These are phyloP conservation scores for Illadopsis cleaveri DNA, from an alignment of 2,113 vertebrate genomes.

Conservation along the genomic window DNA sequence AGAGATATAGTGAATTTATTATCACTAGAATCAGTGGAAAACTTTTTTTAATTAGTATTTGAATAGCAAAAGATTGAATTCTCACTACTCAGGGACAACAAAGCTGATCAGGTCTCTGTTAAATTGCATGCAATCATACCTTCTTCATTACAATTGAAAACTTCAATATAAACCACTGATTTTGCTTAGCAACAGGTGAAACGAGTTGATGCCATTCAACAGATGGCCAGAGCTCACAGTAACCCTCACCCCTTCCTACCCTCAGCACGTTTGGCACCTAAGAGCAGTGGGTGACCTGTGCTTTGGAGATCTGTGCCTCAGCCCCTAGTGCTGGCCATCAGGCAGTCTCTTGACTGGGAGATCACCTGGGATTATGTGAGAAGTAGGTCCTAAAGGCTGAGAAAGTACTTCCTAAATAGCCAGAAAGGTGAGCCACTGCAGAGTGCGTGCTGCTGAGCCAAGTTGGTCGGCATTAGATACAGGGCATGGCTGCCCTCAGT, in stretches of 20 bases:
- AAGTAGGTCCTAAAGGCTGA: not conserved
- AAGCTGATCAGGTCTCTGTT: conserved; percentile 25
- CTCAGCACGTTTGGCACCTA: not conserved
- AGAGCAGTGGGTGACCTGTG: not conserved
- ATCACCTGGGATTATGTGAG: not conserved
- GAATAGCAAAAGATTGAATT: conserved; percentile 67
- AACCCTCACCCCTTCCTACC: not conserved
- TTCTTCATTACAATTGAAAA: conserved; percentile 49
- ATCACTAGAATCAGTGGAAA: conserved; percentile 62
- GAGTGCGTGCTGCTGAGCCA: accelerated
- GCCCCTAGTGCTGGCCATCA: not conserved
- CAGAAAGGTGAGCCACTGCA: not conserved
- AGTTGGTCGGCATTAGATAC: not conserved
- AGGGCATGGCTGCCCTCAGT: not conserved
- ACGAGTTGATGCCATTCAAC: not conserved
- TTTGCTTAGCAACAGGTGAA: not conserved
- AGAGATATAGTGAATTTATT: conserved; percentile 66
- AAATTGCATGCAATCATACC: conserved; percentile 34
- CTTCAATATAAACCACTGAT: not conserved
- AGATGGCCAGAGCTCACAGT: not conserved
- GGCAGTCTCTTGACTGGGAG: not conserved
- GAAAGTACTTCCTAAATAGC: not conserved
- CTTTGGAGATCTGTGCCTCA: not conserved
- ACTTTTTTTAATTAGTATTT: conserved; percentile 68
- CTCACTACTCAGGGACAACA: conserved; percentile 38